These are phyloP conservation scores for Limenitis camilla DNA, from an alignment of 2,888 invertebrate species.

Conservation along the genomic window DNA sequence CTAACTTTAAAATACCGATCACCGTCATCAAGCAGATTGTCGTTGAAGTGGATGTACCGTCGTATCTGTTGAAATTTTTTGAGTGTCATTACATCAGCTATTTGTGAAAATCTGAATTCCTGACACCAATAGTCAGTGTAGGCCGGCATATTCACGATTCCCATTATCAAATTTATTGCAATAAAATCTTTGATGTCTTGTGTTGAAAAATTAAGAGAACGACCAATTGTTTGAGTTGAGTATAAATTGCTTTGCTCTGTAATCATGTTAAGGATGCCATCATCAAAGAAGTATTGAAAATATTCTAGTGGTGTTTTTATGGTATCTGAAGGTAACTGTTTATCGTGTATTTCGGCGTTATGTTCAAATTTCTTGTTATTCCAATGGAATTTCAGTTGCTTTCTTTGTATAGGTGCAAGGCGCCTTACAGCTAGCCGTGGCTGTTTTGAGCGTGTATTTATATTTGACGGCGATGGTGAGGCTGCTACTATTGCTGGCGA, in stretches of 20 bases:
- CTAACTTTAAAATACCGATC: conserved; percentile 15
- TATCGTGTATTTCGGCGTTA: no score
- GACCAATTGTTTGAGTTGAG: conserved; percentile 16
- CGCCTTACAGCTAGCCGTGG: conserved; percentile 17
- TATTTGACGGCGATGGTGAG: conserved; percentile 20
- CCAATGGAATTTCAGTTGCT: conserved; percentile 19
- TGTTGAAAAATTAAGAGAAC: conserved; percentile 15
- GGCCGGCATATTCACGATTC: conserved; percentile 22
- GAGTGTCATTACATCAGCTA: conserved; percentile 21
- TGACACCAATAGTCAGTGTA: conserved; percentile 26
- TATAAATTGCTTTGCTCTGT: conserved; percentile 22
- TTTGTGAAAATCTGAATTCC: no score
- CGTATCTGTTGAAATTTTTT: conserved; percentile 23
- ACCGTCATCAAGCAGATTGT: no score
- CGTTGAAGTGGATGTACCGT: conserved; percentile 19
- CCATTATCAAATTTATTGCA: conserved; percentile 23
- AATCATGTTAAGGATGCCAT: conserved; percentile 19
- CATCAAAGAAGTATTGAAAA: conserved; percentile 18
- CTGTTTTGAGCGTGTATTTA: conserved; percentile 18
- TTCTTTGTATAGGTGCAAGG: conserved; percentile 19
- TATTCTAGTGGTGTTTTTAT: conserved; percentile 19
- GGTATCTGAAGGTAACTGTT: no score
- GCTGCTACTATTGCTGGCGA: conserved; percentile 17
- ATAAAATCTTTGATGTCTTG: conserved; percentile 21
- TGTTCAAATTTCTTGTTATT: conserved; percentile 16